phyloP scores from a whole-genome alignment of 2,888 invertebrate species.

The Lamproptera curius region DNA sequence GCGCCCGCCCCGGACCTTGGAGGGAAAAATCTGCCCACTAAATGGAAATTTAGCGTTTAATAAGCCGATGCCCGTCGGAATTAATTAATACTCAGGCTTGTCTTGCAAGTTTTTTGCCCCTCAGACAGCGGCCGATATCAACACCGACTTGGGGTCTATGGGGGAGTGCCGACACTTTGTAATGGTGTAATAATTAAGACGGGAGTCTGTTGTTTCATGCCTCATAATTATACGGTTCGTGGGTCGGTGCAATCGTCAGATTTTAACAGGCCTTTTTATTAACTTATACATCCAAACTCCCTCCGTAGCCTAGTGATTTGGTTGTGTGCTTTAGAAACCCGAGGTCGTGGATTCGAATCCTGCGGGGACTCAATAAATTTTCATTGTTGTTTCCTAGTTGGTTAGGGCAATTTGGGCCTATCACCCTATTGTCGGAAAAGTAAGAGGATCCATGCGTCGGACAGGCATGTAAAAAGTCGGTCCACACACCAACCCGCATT shows the following conservation, averaged over 20 bases:
- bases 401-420: too few relatives aligned
- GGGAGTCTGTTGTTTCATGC: constrained; percentile 60
- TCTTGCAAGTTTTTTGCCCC: constrained; percentile 60
- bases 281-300: too few relatives aligned
- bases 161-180: constrained; percentile 55
- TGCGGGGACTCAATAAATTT: too few relatives aligned
- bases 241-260: constrained; percentile 60
- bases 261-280: constrained; percentile 35
- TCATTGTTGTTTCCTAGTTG: too few relatives aligned
- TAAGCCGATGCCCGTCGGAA: constrained; percentile 58
- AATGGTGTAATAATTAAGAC: constrained; percentile 74
- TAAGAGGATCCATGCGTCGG: too few relatives aligned
- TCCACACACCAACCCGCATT: too few relatives aligned
- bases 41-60: constrained; percentile 73
- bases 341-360: too few relatives aligned
- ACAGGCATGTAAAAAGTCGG: too few relatives aligned
- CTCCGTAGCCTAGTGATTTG: too few relatives aligned
- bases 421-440: too few relatives aligned
- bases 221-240: constrained; percentile 68
- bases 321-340: too few relatives aligned
- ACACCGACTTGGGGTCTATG: constrained; percentile 42
- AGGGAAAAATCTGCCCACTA: constrained; percentile 50
- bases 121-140: constrained; percentile 57
- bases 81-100: constrained; percentile 70
- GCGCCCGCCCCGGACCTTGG: constrained; percentile 33